Percentiles rank a stretch among this genome's conserved stretches.
Evolutionary conservation across 2,797 vertebrate species (phyloP).

Genomic region (Arctocebus calabarensis): DNA sequence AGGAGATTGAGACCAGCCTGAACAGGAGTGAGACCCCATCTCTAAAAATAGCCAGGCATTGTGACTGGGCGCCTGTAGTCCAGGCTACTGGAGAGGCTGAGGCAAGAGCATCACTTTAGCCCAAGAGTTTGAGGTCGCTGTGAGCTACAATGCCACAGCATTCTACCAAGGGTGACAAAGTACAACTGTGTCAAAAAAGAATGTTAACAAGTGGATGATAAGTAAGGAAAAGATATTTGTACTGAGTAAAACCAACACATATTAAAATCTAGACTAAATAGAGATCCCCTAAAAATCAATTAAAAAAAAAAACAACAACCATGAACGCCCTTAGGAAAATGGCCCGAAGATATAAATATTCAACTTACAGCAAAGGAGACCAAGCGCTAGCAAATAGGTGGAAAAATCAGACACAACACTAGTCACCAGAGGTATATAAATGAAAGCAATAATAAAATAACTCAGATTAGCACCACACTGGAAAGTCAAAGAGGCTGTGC

Average conservation of each 20-base stretch:
- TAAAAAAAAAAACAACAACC: not conserved
- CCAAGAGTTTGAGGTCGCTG: too few species aligned
- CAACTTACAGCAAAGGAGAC: not conserved
- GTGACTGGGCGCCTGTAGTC: too few species aligned
- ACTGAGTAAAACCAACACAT: not conserved
- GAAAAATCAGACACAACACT: not conserved
- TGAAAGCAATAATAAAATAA: conserved; percentile 23
- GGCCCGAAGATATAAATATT: not conserved
- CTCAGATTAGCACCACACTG: not conserved
- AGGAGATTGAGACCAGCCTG: too few species aligned
- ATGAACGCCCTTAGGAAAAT: not conserved
- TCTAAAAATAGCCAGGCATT: too few species aligned
- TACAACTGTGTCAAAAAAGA: too few species aligned
- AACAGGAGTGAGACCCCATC: too few species aligned
- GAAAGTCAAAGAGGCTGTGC: not conserved
- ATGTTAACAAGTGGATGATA: not conserved
- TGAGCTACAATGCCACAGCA: too few species aligned
- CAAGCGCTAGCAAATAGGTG: not conserved
- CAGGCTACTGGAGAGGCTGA: too few species aligned
- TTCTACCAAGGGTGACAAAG: too few species aligned
- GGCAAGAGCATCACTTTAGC: too few species aligned
- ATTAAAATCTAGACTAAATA: conserved; percentile 36
- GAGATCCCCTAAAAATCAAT: not conserved
- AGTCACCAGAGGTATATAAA: not conserved
- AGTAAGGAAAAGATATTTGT: conserved; percentile 1